Conservation (phyloP, 2,888 invertebrate genomes). For the Melitaea athalia region DNA sequence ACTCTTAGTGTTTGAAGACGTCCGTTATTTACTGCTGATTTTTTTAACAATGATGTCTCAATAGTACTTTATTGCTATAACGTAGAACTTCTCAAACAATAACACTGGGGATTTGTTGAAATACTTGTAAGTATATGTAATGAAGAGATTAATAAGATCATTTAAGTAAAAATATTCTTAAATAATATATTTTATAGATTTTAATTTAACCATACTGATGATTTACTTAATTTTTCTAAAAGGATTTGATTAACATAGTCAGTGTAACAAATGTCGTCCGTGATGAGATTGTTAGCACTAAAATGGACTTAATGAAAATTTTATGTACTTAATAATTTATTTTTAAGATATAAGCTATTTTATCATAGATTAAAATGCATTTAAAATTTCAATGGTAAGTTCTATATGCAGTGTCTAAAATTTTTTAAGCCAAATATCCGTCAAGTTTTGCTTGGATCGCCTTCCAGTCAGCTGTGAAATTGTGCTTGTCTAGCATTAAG, state of each 20-base stretch:
- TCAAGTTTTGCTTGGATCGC: conserved; percentile 11
- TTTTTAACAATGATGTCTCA: not conserved
- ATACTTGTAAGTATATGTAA: conserved; percentile 9
- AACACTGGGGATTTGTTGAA: conserved; percentile 8
- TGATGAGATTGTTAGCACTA: conserved; percentile 64
- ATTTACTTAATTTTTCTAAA: conserved; percentile 13
- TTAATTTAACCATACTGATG: not conserved
- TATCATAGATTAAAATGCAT: conserved; percentile 58
- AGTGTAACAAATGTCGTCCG: conserved; percentile 57
- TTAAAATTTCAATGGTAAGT: conserved; percentile 50
- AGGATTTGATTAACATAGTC: conserved; percentile 32
- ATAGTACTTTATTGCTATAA: not conserved
- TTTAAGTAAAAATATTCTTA: conserved; percentile 1
- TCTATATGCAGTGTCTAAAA: conserved; percentile 1
- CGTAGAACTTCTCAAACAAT: not conserved
- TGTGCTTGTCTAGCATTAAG: not conserved
- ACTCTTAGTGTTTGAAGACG: not conserved
- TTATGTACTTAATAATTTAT: conserved; percentile 77
- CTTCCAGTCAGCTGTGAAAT: conserved; percentile 6
- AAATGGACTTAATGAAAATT: conserved; percentile 62
- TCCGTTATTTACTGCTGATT: not conserved
- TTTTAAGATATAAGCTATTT: conserved; percentile 63
- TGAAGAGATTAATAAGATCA: conserved; percentile 12
- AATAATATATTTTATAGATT: conserved; percentile 17
- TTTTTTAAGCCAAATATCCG: conserved; percentile 23